Evolutionary conservation across 2,888 invertebrate species (phyloP).

Genomic region (Philhelius pedissequus): DNA sequence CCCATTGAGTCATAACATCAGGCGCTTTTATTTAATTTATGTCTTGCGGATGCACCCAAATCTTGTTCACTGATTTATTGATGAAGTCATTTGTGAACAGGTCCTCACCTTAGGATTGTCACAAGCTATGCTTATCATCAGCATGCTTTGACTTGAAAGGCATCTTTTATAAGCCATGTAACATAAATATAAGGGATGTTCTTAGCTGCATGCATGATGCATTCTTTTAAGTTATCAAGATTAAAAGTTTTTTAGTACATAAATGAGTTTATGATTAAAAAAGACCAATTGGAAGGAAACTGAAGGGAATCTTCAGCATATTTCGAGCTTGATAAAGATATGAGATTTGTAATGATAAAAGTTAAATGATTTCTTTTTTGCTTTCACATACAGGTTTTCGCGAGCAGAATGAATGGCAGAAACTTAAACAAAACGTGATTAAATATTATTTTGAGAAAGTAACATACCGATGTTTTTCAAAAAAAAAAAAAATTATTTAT

Average conservation of each 20-base stretch:
- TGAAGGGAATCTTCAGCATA: background rate
- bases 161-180: background rate
- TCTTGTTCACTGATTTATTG: conserved; percentile 42
- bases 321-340: background rate
- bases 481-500: background rate
- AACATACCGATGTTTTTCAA: background rate
- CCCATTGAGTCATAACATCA: conserved; percentile 40
- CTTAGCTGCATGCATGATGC: no score
- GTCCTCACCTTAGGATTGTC: background rate
- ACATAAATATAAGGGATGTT: background rate
- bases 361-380: background rate
- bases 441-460: no score
- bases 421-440: no score
- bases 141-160: background rate
- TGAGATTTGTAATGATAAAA: no score
- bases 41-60: conserved; percentile 35
- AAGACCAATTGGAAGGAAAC: background rate
- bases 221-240: conserved; percentile 38
- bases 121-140: background rate
- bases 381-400: no score
- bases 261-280: background rate
- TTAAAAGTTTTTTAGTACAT: conserved; percentile 13
- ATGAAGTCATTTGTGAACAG: background rate
- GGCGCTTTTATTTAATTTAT: conserved; percentile 42
- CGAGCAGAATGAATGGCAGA: no score